Evolutionary conservation across 37 sponge, comb jelly and placozoan genomes (phyloP).

Genomic region (Eunapius fragilis): DNA sequence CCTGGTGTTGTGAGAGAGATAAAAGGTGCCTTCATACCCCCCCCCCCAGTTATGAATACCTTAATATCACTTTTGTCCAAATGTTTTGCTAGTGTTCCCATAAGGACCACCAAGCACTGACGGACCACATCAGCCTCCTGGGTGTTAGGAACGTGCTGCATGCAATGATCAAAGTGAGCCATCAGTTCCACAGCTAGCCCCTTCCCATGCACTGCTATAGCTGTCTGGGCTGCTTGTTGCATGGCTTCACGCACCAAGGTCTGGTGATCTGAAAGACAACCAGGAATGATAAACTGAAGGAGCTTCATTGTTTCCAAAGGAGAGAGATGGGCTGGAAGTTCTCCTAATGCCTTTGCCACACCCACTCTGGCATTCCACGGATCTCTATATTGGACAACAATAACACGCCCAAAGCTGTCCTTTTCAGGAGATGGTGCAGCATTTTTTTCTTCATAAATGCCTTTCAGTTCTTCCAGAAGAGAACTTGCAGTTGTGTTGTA

Average conservation of each 20-base stretch:
- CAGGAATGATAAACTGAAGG: slow-evolving; percentile 74
- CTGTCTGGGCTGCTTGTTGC: slow-evolving; percentile 69
- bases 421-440: slow-evolving; percentile 37
- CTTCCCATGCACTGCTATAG: slow-evolving; percentile 81
- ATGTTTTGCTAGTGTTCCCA: slow-evolving; percentile 96
- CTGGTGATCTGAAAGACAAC: slow-evolving; percentile 69
- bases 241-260: slow-evolving; percentile 64
- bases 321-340: slow-evolving; percentile 49
- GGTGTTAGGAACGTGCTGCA: slow-evolving; percentile 56
- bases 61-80: slow-evolving; percentile 86
- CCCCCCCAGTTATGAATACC: slow-evolving; percentile 32
- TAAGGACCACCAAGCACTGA: slow-evolving; percentile 90
- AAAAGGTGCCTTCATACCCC: neutral
- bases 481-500: neutral
- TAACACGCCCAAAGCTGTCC: slow-evolving; percentile 58
- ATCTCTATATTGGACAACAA: slow-evolving; percentile 38
- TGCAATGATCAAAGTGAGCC: slow-evolving; percentile 80
- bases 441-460: slow-evolving; percentile 31
- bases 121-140: slow-evolving; percentile 73
- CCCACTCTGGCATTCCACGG: slow-evolving; percentile 86
- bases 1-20: too few species aligned
- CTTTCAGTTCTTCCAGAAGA: slow-evolving; percentile 30
- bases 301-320: slow-evolving; percentile 34
- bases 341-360: slow-evolving; percentile 77
- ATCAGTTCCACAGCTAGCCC: slow-evolving; percentile 74